Percentiles rank a stretch among this genome's conserved stretches.
Conservation (phyloP, 2,797 vertebrate genomes). For the Brachyrhaphis roseni region DNA sequence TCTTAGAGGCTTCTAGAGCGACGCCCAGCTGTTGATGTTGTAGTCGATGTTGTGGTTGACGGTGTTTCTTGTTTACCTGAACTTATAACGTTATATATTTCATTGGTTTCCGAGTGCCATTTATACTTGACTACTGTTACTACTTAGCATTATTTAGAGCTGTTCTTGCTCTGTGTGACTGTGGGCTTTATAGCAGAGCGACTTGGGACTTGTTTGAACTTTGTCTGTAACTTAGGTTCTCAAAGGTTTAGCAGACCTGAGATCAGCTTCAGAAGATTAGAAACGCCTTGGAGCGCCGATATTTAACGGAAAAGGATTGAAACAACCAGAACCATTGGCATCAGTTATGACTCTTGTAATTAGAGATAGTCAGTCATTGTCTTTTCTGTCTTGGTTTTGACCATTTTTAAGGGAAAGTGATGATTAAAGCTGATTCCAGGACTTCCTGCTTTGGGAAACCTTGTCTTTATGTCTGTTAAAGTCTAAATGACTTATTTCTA, state of each 20-base stretch:
- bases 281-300: background rate
- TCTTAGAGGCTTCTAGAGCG: conserved; percentile 21
- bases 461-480: conserved; percentile 30
- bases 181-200: conserved; percentile 51
- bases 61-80: conserved; percentile 73
- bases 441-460: conserved; percentile 23
- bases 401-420: background rate
- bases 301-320: background rate
- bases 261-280: conserved; percentile 14
- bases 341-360: background rate
- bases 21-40: conserved; percentile 63
- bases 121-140: conserved; percentile 77
- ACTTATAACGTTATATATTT: conserved; percentile 73
- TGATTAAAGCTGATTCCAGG: conserved; percentile 20
- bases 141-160: conserved; percentile 70
- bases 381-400: background rate
- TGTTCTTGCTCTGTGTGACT: conserved; percentile 56
- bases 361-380: background rate
- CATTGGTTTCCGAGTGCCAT: conserved; percentile 76
- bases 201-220: conserved; percentile 37
- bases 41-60: conserved; percentile 68
- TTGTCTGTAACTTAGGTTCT: conserved; percentile 29
- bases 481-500: conserved; percentile 16
- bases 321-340: background rate
- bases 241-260: conserved; percentile 31